These are phyloP conservation scores for Armadillidium nasatum DNA, from an alignment of 1,140 invertebrate species.

Conservation along the genomic window DNA sequence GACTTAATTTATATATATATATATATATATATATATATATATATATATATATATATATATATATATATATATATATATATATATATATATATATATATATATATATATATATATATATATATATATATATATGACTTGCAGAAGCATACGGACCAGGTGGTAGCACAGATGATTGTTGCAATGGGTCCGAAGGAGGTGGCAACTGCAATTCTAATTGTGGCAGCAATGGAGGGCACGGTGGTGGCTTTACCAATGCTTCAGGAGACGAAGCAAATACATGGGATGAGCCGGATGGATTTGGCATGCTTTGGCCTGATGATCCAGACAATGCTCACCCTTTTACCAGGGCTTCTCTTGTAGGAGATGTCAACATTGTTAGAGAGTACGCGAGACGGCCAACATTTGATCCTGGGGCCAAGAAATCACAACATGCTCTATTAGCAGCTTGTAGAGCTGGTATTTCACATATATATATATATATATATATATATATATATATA, in stretches of 20 bases:
- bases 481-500: neutral
- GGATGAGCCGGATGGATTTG: neutral
- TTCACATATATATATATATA: neutral
- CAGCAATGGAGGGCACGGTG: too few relatives aligned
- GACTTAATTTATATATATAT: too few relatives aligned
- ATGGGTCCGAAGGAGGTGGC: neutral
- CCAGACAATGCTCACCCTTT: constrained; percentile 42
- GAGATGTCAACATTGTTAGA: constrained; percentile 30
- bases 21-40: too few relatives aligned
- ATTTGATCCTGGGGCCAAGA: constrained; percentile 40
- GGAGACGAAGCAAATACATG: neutral
- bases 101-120: constrained; percentile 11
- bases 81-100: constrained; percentile 13
- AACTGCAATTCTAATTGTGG: neutral
- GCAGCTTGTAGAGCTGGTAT: constrained; percentile 36
- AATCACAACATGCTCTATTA: constrained; percentile 40
- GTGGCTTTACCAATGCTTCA: too few relatives aligned
- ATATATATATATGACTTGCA: neutral
- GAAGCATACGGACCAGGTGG: neutral
- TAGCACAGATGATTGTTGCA: neutral
- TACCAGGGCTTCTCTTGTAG: constrained; percentile 35
- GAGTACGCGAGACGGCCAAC: constrained; percentile 32
- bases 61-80: constrained; percentile 13
- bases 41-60: constrained; percentile 10
- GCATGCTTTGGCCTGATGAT: constrained; percentile 35